These are phyloP conservation scores for Sinella curviseta DNA, from an alignment of 1,140 invertebrate species.

Conservation along the genomic window DNA sequence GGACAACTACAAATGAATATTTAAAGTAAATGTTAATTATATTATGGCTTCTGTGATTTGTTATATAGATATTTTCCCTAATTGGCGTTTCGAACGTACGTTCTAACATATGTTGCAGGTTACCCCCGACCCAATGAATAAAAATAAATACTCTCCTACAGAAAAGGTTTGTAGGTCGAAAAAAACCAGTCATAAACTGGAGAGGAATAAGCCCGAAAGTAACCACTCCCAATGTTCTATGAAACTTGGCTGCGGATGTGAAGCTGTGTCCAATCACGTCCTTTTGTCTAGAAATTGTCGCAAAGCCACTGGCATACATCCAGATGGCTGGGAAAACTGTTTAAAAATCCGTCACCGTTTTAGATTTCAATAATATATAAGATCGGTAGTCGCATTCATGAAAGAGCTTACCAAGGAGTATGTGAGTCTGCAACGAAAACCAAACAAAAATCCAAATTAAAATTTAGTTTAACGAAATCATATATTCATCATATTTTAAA, in stretches of 20 bases:
- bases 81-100: not conserved
- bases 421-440: too few species aligned
- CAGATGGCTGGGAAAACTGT: not conserved
- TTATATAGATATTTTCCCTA: too few species aligned
- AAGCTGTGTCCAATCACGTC: not conserved
- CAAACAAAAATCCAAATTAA: too few species aligned
- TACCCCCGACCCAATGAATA: not conserved
- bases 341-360: too few species aligned
- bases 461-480: too few species aligned
- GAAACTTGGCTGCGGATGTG: not conserved
- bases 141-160: not conserved
- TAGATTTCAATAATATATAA: too few species aligned
- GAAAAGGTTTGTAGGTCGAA: not conserved
- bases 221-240: not conserved
- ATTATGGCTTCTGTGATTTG: too few species aligned
- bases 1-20: not conserved
- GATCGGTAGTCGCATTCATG: too few species aligned
- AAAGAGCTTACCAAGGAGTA: too few species aligned
- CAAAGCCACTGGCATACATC: not conserved
- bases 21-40: too few species aligned
- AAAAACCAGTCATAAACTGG: not conserved
- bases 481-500: too few species aligned
- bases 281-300: not conserved
- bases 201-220: not conserved
- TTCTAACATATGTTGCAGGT: not conserved